Percentiles rank a stretch among this genome's conserved stretches.
Conservation (phyloP, 2,797 vertebrate genomes). For the Gymnopithys bicolor region DNA sequence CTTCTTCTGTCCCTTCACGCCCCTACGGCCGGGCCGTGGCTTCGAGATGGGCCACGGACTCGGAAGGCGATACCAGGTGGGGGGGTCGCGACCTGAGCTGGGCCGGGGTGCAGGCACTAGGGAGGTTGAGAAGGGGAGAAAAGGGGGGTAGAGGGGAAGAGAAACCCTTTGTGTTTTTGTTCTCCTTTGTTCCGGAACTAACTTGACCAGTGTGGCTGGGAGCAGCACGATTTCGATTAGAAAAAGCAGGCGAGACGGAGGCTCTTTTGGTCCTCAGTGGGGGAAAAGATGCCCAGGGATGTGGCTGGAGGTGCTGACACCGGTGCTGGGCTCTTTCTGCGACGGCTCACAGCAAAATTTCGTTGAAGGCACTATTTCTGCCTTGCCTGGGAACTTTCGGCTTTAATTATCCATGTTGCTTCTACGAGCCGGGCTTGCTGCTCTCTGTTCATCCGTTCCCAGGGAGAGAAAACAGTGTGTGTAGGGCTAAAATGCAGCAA, state of each 20-base stretch:
- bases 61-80: neutral
- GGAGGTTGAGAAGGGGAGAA: neutral
- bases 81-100: neutral
- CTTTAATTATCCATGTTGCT: conserved; percentile 6
- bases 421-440: neutral
- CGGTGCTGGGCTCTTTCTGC: neutral
- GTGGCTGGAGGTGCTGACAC: neutral
- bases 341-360: neutral
- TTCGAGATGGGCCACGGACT: neutral
- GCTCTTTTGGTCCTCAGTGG: neutral
- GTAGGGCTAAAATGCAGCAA: conserved; percentile 14
- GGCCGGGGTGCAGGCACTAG: neutral
- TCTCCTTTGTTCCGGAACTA: conserved; percentile 56
- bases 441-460: neutral
- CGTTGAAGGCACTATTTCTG: conserved; percentile 31
- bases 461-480: neutral
- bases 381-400: conserved; percentile 18
- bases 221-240: neutral
- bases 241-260: neutral
- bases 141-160: neutral
- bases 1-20: neutral
- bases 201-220: conserved; percentile 15
- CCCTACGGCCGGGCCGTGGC: neutral
- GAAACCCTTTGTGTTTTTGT: conserved; percentile 51
- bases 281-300: neutral